These are phyloP conservation scores for Heterocephalus glaber DNA, from an alignment of 2,113 vertebrate genomes.

Conservation along the genomic window DNA sequence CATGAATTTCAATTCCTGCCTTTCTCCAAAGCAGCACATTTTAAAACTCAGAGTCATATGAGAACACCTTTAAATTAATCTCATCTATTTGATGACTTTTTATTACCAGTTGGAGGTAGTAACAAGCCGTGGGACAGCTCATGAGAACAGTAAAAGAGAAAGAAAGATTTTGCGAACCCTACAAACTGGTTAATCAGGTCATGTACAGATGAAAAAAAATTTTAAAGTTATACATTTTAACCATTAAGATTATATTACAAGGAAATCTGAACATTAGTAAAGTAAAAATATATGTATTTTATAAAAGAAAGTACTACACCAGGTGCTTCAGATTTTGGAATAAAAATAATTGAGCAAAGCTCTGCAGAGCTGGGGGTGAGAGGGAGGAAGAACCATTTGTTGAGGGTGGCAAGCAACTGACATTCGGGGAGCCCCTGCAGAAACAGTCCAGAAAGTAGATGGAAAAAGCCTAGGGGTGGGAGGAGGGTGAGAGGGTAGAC, in stretches of 20 bases:
- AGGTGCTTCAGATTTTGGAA: conserved; percentile 17
- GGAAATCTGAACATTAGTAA: neutral
- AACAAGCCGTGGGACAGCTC: neutral
- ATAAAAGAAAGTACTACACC: neutral
- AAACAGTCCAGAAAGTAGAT: neutral
- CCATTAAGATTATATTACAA: neutral
- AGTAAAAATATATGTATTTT: neutral
- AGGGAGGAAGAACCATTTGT: neutral
- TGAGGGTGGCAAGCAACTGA: neutral
- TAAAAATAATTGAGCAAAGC: conserved; percentile 22
- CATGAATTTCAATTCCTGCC: conserved; percentile 12
- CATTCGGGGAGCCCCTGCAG: neutral
- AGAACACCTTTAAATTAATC: conserved; percentile 40
- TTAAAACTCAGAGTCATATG: neutral
- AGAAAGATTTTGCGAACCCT: neutral
- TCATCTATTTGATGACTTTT: neutral
- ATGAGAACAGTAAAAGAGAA: conserved; percentile 16
- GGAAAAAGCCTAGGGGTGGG: neutral
- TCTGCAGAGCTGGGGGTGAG: neutral
- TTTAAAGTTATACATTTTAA: neutral
- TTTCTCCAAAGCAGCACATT: neutral
- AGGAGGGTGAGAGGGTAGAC: accelerated
- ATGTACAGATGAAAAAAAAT: conserved; percentile 4
- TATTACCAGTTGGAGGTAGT: neutral
- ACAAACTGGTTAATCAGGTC: neutral